phyloP scores from a whole-genome alignment of 2,797 vertebrate species.

The Manis javanica region DNA sequence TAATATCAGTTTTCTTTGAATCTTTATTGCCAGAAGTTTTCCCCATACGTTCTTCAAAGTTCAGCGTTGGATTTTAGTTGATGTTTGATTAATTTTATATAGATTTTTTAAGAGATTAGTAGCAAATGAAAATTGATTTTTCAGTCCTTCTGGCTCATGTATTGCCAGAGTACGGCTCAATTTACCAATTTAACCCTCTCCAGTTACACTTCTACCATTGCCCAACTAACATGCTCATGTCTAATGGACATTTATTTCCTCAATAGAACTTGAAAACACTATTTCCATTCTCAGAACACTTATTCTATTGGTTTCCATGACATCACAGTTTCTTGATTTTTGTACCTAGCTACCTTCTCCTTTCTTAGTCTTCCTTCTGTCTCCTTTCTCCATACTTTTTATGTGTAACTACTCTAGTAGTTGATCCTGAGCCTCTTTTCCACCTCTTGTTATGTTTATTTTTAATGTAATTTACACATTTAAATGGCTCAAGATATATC shows the following conservation, averaged over 20 bases:
- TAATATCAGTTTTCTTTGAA: not conserved
- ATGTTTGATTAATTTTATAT: not conserved
- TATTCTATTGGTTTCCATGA: not conserved
- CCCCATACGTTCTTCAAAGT: not conserved
- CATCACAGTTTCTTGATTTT: not conserved
- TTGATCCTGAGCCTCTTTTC: not conserved
- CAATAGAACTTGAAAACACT: not conserved
- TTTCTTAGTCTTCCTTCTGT: not conserved
- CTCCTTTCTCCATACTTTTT: not conserved
- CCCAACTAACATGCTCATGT: too few relatives aligned
- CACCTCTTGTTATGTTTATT: not conserved
- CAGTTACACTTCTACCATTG: not conserved
- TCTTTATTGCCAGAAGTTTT: not conserved
- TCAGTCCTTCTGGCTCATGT: not conserved
- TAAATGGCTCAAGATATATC: not conserved
- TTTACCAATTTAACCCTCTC: not conserved
- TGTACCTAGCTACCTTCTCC: not conserved
- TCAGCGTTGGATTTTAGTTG: not conserved
- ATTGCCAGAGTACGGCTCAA: not conserved
- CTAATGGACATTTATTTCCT: not conserved
- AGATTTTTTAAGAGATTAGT: not conserved
- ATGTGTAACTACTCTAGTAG: not conserved
- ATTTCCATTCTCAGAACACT: not conserved
- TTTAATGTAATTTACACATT: not conserved
- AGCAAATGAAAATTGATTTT: not conserved